Evolutionary conservation across 2,888 invertebrate species (phyloP), one percentile per base, ranked within the genome.

Genomic region (Macrophya annulata): DNA sequence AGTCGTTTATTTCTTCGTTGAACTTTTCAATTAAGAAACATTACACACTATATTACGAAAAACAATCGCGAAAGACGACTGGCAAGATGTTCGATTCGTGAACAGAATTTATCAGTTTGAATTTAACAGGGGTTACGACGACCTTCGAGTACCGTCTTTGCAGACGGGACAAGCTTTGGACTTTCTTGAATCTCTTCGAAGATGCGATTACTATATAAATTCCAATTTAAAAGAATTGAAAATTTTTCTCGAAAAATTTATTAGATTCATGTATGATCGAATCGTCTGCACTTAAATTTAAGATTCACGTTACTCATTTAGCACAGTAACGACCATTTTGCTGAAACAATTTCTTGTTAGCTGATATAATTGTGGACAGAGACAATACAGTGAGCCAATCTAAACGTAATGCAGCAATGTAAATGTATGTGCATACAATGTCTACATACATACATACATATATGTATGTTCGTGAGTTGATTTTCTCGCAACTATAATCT

Each of bases 401-500:
- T 31, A 31, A 15, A 51, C 74, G 37, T 59, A 10, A 25, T 31
- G 31, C 51, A 31, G 31, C 31, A 51, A 25, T n/a, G 51, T 51
- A 51, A 12, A 77, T 10, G 10, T 45, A n/a, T 25, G 62, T 25
- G 25, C 40, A 71, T 71, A 45, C 40, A 9, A 72, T 21, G 25
- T 31, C n/a, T n/a, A 72, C 43, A 43, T 72, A 43, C 43, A 72
- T 43, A 72, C 76, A 48, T 17, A 43, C 25, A 4, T 51, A 4
- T 51, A 81, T 40, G 25, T 6, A 43, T 10, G 40, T 17, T 21
- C 51, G 10, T 62, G 51, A 83, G 83, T 83, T 51, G 25, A 5
- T 83, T 83, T 83, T 48, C 83, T 68, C 83, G 83, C 83, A 83
- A 83, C 48, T 81, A n/a, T n/a, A n/a, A n/a, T 17, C 40, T 21